Base-by-base conservation (phyloP, 1,140 invertebrate species). In the Penaeus japonicus region DNA sequence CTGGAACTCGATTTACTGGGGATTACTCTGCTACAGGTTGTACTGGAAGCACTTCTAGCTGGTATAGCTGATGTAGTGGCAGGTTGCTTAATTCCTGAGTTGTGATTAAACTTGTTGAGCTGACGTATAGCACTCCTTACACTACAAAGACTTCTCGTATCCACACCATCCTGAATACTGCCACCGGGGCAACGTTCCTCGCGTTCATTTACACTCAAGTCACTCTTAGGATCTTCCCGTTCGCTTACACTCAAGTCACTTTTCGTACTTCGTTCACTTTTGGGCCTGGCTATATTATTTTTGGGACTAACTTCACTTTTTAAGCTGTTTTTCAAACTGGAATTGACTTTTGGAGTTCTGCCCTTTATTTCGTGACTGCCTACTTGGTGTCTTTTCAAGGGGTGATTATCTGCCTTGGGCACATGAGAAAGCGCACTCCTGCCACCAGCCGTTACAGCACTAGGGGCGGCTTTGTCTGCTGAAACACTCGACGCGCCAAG, bases 1-100 rank as follows among this genome's bases (percentile, higher is more conserved):
- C 65, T 73, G 87, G 81, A 88, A 83, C 85, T 87, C 35, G 77
- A 53, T 59, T 81, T 87, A 47, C 15, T 47, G 54, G 47, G 47
- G 24, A 75, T 77, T 15, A 75, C 32, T 85, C 73, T 85, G 73
- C 32, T 88, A 88, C 81, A 82, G 87, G 80, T 83, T 88, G 81
- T 82, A 88, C 80, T 88, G 87, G 87, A 88, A 88, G 87, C 87
- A 88, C 87, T 88, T 84, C 81, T 88, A 89, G 73, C 75, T 70
- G 87, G 82, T 82, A 35, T 78, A 78, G 65, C 79, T 80, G 87
- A 24, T 65, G 57, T 84, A 70, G 87, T 85, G 82, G 87, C 82
- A 84, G 87, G 87, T 89, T 84, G 70, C 80, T 85, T 89, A 32
- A 84, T 89, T 84, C 82, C 87, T 89, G 87, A 85, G 83, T 84